Percentiles rank a stretch among this genome's conserved stretches.
phyloP scores from a whole-genome alignment of 2,797 vertebrate species.

The Macropodus opercularis region DNA sequence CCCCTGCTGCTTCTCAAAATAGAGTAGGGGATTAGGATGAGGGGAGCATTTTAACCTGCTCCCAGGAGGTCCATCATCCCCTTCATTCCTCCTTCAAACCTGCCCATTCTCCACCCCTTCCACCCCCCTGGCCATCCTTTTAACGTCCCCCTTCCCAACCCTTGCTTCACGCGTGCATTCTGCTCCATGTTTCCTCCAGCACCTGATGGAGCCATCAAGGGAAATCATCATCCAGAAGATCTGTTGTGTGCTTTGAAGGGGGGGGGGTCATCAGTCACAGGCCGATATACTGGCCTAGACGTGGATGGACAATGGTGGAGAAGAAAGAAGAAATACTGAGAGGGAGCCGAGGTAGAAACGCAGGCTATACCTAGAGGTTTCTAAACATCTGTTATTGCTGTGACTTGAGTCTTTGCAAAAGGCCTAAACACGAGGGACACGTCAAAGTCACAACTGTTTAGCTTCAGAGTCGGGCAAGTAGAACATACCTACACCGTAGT shows the following conservation, averaged over 20 bases:
- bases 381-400: not conserved
- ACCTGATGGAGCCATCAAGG: slow-evolving; percentile 68
- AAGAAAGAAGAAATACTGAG: slow-evolving; percentile 30
- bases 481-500: too few relatives aligned
- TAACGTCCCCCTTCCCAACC: not conserved
- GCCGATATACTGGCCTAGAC: slow-evolving; percentile 27
- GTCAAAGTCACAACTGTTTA: too few relatives aligned
- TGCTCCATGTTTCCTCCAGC: slow-evolving; percentile 36
- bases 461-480: too few relatives aligned
- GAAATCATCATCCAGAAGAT: slow-evolving; percentile 54
- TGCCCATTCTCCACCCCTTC: not conserved
- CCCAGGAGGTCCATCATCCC: slow-evolving; percentile 57
- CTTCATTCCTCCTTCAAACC: slow-evolving; percentile 28
- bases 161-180: not conserved
- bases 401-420: too few relatives aligned
- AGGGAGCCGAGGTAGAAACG: slow-evolving; percentile 10
- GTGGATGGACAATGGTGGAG: slow-evolving; percentile 15
- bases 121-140: not conserved
- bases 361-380: slow-evolving; percentile 29
- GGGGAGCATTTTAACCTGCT: slow-evolving; percentile 48
- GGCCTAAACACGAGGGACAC: too few relatives aligned
- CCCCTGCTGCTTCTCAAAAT: slow-evolving; percentile 65
- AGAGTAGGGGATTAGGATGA: slow-evolving; percentile 58
- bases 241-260: slow-evolving; percentile 33
- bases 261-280: slow-evolving; percentile 51